These are phyloP conservation scores for Pardalotus punctatus DNA, from an alignment of 2,113 vertebrate genomes.

Conservation along the genomic window DNA sequence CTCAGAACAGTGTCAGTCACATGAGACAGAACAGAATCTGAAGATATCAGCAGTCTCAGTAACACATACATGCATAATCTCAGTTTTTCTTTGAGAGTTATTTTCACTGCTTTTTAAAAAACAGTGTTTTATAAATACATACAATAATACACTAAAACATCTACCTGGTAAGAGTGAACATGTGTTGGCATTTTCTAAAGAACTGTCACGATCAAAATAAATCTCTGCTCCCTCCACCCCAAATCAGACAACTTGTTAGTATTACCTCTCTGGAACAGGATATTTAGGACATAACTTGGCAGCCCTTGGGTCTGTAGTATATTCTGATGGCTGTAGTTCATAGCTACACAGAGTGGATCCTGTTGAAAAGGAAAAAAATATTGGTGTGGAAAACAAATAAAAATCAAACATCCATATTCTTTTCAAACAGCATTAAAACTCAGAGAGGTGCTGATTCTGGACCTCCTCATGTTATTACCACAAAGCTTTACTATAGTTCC, in stretches of 20 bases:
- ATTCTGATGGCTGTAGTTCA: constrained; percentile 83
- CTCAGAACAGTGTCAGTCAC: neutral
- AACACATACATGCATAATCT: neutral
- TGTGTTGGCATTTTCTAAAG: neutral
- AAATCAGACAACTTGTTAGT: constrained; percentile 17
- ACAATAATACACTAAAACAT: neutral
- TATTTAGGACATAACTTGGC: constrained; percentile 90
- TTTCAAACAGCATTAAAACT: neutral
- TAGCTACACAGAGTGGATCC: constrained; percentile 91
- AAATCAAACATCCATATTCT: neutral
- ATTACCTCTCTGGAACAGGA: constrained; percentile 93
- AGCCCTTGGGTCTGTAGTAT: constrained; percentile 79
- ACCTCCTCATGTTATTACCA: neutral
- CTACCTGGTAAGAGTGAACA: neutral
- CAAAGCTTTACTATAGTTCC: neutral
- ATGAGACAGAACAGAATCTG: neutral
- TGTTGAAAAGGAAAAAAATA: constrained; percentile 60
- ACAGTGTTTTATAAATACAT: neutral
- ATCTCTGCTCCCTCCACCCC: neutral
- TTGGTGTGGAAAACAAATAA: neutral
- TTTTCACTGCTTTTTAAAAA: neutral
- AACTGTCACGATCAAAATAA: neutral
- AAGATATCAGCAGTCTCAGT: neutral
- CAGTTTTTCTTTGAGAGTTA: neutral
- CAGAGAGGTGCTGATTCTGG: neutral